Percentiles rank a stretch among this genome's conserved stretches.
Evolutionary conservation across 2,888 invertebrate species (phyloP).

Genomic region (Lochmaea crataegi): DNA sequence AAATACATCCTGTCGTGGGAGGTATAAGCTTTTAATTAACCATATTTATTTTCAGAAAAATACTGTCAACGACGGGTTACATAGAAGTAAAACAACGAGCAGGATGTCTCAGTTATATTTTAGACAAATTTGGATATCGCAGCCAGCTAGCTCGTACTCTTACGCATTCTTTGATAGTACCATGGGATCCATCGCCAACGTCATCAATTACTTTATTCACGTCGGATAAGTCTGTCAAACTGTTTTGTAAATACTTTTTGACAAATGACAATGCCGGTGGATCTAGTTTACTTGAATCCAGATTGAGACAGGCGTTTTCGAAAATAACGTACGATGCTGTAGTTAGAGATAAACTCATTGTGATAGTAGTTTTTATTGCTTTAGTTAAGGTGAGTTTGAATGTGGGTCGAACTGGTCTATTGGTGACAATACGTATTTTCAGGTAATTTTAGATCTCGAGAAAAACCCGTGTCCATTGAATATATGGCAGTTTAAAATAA

Average conservation of each 20-base stretch:
- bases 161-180: slow-evolving; percentile 77
- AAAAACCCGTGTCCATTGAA: slow-evolving; percentile 69
- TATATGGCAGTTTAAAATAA: slow-evolving; percentile 81
- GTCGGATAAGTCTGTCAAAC: slow-evolving; percentile 76
- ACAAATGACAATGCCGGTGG: slow-evolving; percentile 34
- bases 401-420: neutral
- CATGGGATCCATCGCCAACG: slow-evolving; percentile 76
- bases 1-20: neutral
- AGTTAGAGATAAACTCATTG: slow-evolving; percentile 81
- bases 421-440: slow-evolving; percentile 32
- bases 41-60: slow-evolving; percentile 66
- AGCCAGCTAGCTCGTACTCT: slow-evolving; percentile 82
- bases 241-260: slow-evolving; percentile 78
- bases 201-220: slow-evolving; percentile 78
- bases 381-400: slow-evolving; percentile 72
- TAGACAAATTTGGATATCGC: slow-evolving; percentile 85
- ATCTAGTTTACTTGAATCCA: slow-evolving; percentile 62
- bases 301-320: slow-evolving; percentile 72
- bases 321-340: slow-evolving; percentile 84
- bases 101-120: slow-evolving; percentile 87
- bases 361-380: slow-evolving; percentile 78
- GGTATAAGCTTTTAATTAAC: too few species aligned
- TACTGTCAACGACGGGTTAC: slow-evolving; percentile 75
- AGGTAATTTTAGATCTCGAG: slow-evolving; percentile 56
- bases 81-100: slow-evolving; percentile 90